A percentile compares a stretch with the other conserved stretches of the same genome.
These are phyloP conservation scores for Distichodus sexfasciatus DNA, from an alignment of 2,797 vertebrate species.

Conservation along the genomic window DNA sequence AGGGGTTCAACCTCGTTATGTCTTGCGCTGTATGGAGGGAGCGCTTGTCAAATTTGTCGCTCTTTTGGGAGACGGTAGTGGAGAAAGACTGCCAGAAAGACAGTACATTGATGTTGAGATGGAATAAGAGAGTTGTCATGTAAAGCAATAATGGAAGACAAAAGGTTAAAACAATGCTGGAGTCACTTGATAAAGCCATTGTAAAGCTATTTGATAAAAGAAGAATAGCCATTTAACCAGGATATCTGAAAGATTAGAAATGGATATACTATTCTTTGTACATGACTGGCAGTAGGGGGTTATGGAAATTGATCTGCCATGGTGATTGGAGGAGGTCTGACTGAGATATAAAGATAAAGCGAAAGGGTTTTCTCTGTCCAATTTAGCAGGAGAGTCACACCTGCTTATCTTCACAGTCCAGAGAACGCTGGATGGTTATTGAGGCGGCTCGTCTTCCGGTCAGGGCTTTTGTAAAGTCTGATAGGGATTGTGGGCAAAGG, in stretches of 20 bases:
- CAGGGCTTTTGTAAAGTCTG: not conserved
- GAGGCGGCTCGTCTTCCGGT: not conserved
- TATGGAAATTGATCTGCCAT: not conserved
- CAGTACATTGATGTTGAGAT: too few relatives aligned
- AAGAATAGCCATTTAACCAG: not conserved
- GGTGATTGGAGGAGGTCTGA: not conserved
- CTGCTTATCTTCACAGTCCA: not conserved
- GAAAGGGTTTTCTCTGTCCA: not conserved
- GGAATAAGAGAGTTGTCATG: too few relatives aligned
- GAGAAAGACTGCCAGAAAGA: not conserved
- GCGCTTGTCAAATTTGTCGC: not conserved
- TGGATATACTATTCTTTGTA: not conserved
- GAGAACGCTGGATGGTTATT: not conserved
- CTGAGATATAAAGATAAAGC: not conserved
- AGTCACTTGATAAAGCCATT: too few relatives aligned
- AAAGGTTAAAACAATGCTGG: too few relatives aligned
- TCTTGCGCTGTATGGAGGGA: too few relatives aligned
- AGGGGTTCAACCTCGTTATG: not conserved
- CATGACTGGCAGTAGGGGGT: not conserved
- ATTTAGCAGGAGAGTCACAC: constrained; percentile 17
- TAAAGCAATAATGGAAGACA: too few relatives aligned
- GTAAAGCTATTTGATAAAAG: not conserved
- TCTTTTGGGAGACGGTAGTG: not conserved
- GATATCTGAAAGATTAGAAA: not conserved
- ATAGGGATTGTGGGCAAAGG: not conserved